Evolutionary conservation across 2,888 invertebrate species (phyloP).

Genomic region (Ariolimax columbianus): DNA sequence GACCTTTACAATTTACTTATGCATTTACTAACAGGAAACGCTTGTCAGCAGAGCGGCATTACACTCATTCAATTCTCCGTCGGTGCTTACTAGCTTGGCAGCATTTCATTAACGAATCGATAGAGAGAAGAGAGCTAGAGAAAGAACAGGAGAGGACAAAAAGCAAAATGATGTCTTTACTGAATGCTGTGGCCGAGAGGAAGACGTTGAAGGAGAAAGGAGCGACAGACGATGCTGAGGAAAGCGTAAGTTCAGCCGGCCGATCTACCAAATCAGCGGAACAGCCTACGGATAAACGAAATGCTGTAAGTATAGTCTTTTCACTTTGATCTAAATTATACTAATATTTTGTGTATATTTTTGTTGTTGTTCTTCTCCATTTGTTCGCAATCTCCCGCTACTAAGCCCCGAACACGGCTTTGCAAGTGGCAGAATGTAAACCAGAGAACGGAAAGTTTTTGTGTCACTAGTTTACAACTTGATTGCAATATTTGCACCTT

Average conservation of each 20-base stretch:
- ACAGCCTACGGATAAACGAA: conserved; percentile 22
- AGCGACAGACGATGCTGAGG: not conserved
- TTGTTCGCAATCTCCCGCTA: no score
- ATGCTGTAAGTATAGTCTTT: conserved; percentile 23
- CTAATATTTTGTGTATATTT: not conserved
- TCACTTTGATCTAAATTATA: not conserved
- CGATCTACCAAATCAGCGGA: not conserved
- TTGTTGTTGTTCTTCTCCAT: no score
- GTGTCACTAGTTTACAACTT: no score
- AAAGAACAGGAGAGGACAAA: conserved; percentile 69
- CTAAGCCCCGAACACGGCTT: no score
- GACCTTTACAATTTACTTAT: not conserved
- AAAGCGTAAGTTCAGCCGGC: not conserved
- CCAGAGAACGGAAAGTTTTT: no score
- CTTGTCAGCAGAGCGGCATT: conserved; percentile 67
- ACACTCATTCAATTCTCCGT: conserved; percentile 59
- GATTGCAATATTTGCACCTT: no score
- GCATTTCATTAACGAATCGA: conserved; percentile 66
- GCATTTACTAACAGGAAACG: conserved; percentile 62
- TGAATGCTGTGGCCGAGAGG: conserved; percentile 74
- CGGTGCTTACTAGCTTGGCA: conserved; percentile 70
- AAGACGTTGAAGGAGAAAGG: conserved; percentile 57
- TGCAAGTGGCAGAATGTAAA: no score
- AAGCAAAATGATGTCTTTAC: conserved; percentile 74
- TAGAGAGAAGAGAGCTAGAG: conserved; percentile 64